These are phyloP conservation scores for Dolichallabes microphthalmus DNA, from an alignment of 2,113 vertebrate genomes.

Conservation along the genomic window DNA sequence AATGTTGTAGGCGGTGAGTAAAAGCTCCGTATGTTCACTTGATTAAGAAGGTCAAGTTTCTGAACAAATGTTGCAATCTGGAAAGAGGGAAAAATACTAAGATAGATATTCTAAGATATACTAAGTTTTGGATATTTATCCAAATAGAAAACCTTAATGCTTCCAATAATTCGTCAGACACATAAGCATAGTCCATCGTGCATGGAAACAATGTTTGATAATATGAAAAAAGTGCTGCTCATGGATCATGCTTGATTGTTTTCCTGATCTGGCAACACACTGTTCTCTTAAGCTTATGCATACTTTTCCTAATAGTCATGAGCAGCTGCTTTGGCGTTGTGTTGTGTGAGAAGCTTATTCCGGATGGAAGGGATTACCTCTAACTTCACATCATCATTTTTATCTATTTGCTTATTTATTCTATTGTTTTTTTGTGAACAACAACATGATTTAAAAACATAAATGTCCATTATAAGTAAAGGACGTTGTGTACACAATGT, in stretches of 20 bases:
- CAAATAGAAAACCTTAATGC: neutral
- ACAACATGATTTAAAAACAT: neutral
- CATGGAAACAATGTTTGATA: neutral
- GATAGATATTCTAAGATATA: neutral
- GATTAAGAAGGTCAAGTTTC: neutral
- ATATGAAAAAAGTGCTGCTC: neutral
- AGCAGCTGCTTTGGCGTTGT: conserved; percentile 58
- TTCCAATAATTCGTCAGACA: neutral
- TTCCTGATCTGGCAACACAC: conserved; percentile 51
- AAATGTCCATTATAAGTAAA: neutral
- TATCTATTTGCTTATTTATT: too few relatives aligned
- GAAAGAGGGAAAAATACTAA: conserved; percentile 1
- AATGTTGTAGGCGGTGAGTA: neutral
- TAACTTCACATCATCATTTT: neutral
- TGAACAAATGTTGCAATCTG: neutral
- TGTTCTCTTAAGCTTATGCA: conserved; percentile 53
- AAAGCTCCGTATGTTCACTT: neutral
- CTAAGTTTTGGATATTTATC: neutral
- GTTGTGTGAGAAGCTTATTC: conserved; percentile 31
- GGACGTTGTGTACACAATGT: neutral
- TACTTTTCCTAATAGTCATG: conserved; percentile 63
- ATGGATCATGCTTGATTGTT: conserved; percentile 27
- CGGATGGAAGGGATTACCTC: conserved; percentile 1
- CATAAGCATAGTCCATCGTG: neutral
- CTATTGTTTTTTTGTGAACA: neutral